Percentiles rank a stretch among this genome's conserved stretches.
Conservation (phyloP, 2,113 vertebrate genomes). For the Vidua macroura region DNA sequence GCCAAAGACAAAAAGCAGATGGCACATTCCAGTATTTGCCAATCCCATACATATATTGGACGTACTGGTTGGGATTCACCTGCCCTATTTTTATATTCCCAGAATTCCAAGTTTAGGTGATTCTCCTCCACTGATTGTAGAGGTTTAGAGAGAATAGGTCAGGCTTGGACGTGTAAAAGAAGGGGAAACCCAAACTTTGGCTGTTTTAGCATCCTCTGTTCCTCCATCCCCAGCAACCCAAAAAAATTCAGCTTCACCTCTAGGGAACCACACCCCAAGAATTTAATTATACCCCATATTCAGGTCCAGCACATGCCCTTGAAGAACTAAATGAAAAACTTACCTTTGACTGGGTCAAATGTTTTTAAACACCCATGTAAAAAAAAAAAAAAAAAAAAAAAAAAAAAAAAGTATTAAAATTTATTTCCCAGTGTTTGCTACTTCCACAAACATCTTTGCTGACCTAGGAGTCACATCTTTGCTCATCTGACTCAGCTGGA, state of each 20-base stretch:
- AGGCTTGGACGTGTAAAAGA: not conserved
- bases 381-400: not conserved
- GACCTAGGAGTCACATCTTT: not conserved
- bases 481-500: not conserved
- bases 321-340: not conserved
- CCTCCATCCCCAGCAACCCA: not conserved
- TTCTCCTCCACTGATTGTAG: not conserved
- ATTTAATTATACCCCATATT: not conserved
- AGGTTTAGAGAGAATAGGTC: not conserved
- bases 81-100: not conserved
- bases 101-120: not conserved
- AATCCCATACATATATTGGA: not conserved
- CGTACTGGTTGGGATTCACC: not conserved
- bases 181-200: not conserved
- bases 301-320: not conserved
- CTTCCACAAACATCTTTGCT: not conserved
- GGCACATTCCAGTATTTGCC: not conserved
- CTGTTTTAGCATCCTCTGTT: not conserved
- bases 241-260: not conserved
- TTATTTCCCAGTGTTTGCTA: not conserved
- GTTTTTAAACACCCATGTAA: not conserved
- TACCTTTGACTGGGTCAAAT: not conserved
- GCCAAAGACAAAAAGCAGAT: slow-evolving; percentile 6
- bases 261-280: not conserved
- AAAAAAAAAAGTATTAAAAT: not conserved